phyloP scores from a whole-genome alignment of 2,113 vertebrate genomes.

The Platycercus adscitus region DNA sequence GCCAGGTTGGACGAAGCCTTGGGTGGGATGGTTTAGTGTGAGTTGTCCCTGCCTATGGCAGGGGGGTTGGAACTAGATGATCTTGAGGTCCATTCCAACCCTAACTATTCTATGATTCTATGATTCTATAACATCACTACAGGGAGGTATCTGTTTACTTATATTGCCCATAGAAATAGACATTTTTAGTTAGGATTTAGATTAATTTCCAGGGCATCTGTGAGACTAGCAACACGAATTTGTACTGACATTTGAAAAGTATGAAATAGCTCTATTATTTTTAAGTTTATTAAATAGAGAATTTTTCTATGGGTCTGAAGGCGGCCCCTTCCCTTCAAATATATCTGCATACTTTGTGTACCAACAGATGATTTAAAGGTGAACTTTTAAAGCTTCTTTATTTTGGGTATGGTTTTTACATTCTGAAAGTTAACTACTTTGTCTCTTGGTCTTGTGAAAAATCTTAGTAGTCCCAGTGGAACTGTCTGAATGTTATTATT shows the following conservation, averaged over 20 bases:
- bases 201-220: not conserved
- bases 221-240: not conserved
- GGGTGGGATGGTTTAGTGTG: no score
- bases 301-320: not conserved
- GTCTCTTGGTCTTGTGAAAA: not conserved
- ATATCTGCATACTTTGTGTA: not conserved
- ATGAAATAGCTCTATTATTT: not conserved
- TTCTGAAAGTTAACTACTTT: not conserved
- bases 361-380: not conserved
- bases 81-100: no score
- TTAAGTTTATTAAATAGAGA: not conserved
- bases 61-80: no score
- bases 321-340: rapidly evolving
- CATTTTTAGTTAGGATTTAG: not conserved
- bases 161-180: not conserved
- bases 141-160: not conserved
- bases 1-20: no score
- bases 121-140: not conserved
- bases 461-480: not conserved
- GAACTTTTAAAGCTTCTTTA: not conserved
- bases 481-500: not conserved
- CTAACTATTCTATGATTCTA: no score
- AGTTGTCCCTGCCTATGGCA: no score
- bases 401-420: not conserved
- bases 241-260: not conserved